These are phyloP conservation scores for Palythoa caribaeorum DNA, from an alignment of 92 coral and sea anemone species.

Conservation along the genomic window DNA sequence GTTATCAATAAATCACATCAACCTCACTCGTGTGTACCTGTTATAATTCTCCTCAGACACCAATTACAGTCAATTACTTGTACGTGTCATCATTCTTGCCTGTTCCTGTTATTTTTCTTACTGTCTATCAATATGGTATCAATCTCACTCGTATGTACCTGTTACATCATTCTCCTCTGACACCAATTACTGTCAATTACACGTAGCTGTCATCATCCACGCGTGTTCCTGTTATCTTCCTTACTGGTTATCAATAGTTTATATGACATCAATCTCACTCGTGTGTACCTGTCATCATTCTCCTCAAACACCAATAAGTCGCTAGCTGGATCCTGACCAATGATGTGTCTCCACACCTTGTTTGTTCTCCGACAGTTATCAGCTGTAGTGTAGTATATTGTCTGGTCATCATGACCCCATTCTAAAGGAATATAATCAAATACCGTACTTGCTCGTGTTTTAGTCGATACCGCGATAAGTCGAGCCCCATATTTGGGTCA, in stretches of 20 bases:
- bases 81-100: background rate
- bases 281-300: conserved; percentile 76
- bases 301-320: conserved; percentile 89
- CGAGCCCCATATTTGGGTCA: no score
- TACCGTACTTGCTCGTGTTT: no score
- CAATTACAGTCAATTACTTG: background rate
- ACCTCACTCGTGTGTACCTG: conserved; percentile 50
- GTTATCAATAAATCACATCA: background rate
- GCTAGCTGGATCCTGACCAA: conserved; percentile 71
- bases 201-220: conserved; percentile 56
- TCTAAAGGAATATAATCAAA: conserved; percentile 49
- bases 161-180: conserved; percentile 58
- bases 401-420: conserved; percentile 89
- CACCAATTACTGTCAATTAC: no score
- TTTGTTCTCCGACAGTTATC: conserved; percentile 74
- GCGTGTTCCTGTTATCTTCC: background rate
- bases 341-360: conserved; percentile 77
- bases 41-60: conserved; percentile 83
- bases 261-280: background rate
- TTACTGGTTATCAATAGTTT: background rate
- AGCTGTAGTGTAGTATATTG: conserved; percentile 81
- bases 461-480: no score
- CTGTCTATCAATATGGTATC: no score
- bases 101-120: conserved; percentile 83
- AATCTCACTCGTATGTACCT: conserved; percentile 50